Base-by-base conservation (phyloP, 2,113 vertebrate genomes). In the Oryzias melastigma region DNA sequence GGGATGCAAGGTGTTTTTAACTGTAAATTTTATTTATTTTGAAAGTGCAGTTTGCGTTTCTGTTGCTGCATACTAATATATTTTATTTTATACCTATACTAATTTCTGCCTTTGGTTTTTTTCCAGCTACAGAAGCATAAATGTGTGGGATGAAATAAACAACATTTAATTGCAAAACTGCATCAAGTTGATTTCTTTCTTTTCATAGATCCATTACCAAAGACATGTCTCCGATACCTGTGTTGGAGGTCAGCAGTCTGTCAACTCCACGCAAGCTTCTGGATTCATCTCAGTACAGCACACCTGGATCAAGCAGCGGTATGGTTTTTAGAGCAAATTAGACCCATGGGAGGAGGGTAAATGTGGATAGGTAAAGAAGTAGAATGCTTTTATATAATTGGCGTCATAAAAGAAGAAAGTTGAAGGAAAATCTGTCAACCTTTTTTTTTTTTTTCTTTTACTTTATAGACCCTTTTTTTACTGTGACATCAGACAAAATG, bases 201-300 rank as follows among this genome's bases (percentile, higher is more conserved):
- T 5, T 20, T 2, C 58, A 0, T 72, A 98, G 96, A 22, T 92
- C 93, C 0, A 75, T 90, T 14, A 71, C 77, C 70, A 98, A 97
- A 85, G 97, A 99, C 5, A 24, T 84, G 0, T 92, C 95, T 72
- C 87, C 93, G 0, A 82, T 91, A 43, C 92, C 95, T 52, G 78
- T 88, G 60, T 87, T 97, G 78, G 97, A 99, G 18, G 91, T 94
- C n/a, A 91, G 95, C 48, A 93, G 92, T 67, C 81, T 98, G 70
- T 93, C 96, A 15, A 95, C 95, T 1, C 94, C 95, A 57, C 92
- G 95, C 22, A 99, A 96, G 75, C 93, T 96, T 71, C 81, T 96
- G 1, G 96, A 99, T 58, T 75, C 91, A 0, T 91, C 95, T 29
- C 96, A 97, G 75, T 98, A 93, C 79, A 83, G 90, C 52, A 92